Base-by-base conservation (phyloP, 1,140 invertebrate genomes). In the Archivesica marissinica region DNA sequence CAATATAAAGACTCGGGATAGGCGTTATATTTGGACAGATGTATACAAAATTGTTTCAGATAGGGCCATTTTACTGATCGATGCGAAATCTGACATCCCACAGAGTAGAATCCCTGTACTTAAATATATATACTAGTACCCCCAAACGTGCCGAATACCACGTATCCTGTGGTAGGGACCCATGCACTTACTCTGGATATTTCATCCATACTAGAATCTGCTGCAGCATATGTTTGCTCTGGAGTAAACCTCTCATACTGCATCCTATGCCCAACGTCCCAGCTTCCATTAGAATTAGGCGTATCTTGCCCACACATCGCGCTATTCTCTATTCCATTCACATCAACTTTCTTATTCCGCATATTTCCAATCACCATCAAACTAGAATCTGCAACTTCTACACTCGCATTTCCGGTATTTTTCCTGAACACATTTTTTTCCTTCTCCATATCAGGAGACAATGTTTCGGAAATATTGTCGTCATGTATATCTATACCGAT, bases 201-300 rank as follows among this genome's bases (percentile, higher is more conserved):
- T 30, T 72, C 68, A 3, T 25, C 41, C 28, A 44, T 47, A 50
- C 68, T 72, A 23, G 68, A 72, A 33, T 72, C 68, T 20, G 68
- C 39, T 4, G 17, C 23, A 44, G 25, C 66, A 33, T 72, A 72
- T 25, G 33, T 15, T 35, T n/a, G 59, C 13, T 13, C 30, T 13
- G 59, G 38, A 35, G 38, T 13, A 35, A 13, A 2, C 1, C 25
- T 25, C 33, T 59, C 23, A n/a, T n/a, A n/a, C n/a, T n/a, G n/a
- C n/a, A n/a, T n/a, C n/a, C n/a, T n/a, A n/a, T n/a, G n/a, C n/a
- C n/a, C n/a, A 3, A 6, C 13, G 11, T 28, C 23, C 1, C 56
- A 7, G 1, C 30, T 17, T 25, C 38, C 30, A 1, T 64, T 9
- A 35, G 59, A 33, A 17, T 35, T 20, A 0, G 30, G 30, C 13